Evolutionary conservation across 2,113 vertebrate genomes (phyloP).

Genomic region (Heteronetta atricapilla): DNA sequence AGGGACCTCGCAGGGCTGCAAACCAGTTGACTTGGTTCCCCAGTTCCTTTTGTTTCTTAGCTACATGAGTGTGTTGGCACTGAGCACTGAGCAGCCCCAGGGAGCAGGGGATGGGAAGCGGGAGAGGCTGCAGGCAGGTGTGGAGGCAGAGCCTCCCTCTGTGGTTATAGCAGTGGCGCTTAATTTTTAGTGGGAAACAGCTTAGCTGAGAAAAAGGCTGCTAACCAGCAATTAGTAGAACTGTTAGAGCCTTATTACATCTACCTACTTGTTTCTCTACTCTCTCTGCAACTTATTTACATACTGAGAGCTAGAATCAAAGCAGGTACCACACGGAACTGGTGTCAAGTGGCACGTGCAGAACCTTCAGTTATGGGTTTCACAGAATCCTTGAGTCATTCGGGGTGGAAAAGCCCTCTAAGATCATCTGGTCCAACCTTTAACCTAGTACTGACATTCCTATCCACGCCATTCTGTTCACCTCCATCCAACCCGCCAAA

Average conservation of each 20-base stretch:
- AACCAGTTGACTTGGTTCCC: not conserved
- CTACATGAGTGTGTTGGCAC: accelerated
- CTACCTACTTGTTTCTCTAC: not conserved
- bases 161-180: not conserved
- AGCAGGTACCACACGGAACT: not conserved
- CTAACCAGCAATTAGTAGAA: not conserved
- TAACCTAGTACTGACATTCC: too few species aligned
- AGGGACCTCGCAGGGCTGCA: not conserved
- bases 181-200: not conserved
- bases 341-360: not conserved
- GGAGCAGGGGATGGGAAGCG: not conserved
- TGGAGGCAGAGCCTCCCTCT: not conserved
- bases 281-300: not conserved
- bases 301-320: not conserved
- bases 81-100: not conserved
- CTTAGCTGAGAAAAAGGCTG: not conserved
- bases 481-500: not conserved
- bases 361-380: not conserved
- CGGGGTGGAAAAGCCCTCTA: too few species aligned
- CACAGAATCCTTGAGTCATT: too few species aligned
- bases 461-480: not conserved
- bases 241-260: not conserved
- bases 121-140: not conserved
- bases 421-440: too few species aligned
- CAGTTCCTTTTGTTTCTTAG: not conserved